These are phyloP conservation scores for Oasisia sp. DNA, from an alignment of 2,888 invertebrate genomes.

Conservation along the genomic window DNA sequence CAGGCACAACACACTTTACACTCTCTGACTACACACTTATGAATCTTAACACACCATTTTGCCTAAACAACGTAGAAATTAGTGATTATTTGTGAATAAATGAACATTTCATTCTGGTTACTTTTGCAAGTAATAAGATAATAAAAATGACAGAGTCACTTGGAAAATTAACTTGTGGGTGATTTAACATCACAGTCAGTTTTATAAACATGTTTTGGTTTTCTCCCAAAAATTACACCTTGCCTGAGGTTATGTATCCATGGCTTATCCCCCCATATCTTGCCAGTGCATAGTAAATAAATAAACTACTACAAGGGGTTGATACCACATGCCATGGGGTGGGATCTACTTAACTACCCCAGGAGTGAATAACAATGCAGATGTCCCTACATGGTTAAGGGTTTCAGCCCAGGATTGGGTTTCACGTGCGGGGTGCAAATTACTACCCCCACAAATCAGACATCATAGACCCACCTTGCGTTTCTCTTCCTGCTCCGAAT, in stretches of 20 bases:
- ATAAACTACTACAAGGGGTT: not conserved
- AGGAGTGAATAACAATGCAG: not conserved
- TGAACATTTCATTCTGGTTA: too few species aligned
- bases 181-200: not conserved
- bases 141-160: too few species aligned
- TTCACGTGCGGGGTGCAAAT: not conserved
- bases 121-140: too few species aligned
- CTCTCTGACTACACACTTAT: not conserved
- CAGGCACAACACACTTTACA: not conserved
- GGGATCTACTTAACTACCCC: not conserved
- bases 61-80: too few species aligned
- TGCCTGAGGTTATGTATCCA: not conserved
- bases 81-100: too few species aligned
- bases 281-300: not conserved
- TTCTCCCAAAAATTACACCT: not conserved
- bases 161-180: not conserved
- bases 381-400: not conserved
- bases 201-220: not conserved
- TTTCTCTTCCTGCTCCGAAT: constrained; percentile 47
- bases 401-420: not conserved
- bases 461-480: constrained; percentile 43
- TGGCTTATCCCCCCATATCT: not conserved
- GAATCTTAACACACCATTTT: not conserved
- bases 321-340: not conserved
- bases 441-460: not conserved